Percentiles rank a stretch among this genome's conserved stretches.
phyloP scores from a whole-genome alignment of 2,113 vertebrate genomes.

The Charina bottae region DNA sequence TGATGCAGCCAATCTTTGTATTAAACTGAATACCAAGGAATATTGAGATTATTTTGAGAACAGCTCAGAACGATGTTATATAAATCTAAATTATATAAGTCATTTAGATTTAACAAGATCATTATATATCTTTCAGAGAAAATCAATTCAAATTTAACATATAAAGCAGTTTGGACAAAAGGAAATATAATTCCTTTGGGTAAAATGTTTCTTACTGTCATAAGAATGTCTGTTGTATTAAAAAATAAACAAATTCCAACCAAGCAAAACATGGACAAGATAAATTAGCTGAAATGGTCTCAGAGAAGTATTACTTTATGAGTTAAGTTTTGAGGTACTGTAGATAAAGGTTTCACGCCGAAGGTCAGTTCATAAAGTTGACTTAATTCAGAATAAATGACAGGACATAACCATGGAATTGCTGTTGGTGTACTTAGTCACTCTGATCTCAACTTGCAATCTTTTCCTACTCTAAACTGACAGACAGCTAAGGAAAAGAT shows the following conservation, averaged over 20 bases:
- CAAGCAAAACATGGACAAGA: background rate
- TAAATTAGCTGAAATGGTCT: background rate
- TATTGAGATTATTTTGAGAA: background rate
- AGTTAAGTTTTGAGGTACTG: no score
- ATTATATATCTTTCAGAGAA: background rate
- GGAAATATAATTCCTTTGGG: background rate
- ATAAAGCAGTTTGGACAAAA: background rate
- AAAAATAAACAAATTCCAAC: background rate
- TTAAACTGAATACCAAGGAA: background rate
- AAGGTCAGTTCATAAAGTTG: background rate
- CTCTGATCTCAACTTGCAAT: background rate
- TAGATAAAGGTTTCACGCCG: background rate
- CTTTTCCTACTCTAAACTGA: background rate
- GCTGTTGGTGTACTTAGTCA: background rate
- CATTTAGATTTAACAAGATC: background rate
- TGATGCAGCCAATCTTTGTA: background rate
- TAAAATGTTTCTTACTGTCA: background rate
- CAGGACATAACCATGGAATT: background rate
- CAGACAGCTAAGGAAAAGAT: background rate
- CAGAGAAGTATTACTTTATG: background rate
- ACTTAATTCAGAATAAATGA: conserved; percentile 11
- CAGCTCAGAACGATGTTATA: background rate
- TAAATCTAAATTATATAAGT: background rate
- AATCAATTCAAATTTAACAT: background rate
- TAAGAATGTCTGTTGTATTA: background rate